These are phyloP conservation scores for Guaruba guarouba DNA, from an alignment of 2,113 vertebrate genomes.

Conservation along the genomic window DNA sequence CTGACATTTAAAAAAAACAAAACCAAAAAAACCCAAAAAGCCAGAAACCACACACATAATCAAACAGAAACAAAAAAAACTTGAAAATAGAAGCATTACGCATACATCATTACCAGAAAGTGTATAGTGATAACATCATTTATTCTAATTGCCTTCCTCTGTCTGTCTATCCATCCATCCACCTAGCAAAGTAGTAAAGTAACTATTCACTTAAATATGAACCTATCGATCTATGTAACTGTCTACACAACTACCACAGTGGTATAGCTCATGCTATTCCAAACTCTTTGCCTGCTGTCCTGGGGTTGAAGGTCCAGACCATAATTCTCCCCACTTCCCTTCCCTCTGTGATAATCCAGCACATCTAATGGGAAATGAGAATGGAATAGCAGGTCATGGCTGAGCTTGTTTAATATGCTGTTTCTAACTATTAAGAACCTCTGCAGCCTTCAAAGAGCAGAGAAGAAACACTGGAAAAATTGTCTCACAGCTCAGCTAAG, in stretches of 20 bases:
- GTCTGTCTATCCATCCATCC: too few relatives aligned
- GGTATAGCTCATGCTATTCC: neutral
- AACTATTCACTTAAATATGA: neutral
- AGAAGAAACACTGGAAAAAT: neutral
- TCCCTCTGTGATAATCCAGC: neutral
- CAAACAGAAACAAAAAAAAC: neutral
- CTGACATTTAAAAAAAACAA: neutral
- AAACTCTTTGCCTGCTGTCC: neutral
- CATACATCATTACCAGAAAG: neutral
- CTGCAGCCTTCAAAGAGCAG: neutral
- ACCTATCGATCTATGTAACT: neutral
- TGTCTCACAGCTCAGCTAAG: neutral
- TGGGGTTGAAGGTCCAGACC: neutral
- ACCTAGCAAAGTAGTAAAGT: neutral
- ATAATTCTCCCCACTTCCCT: too few relatives aligned
- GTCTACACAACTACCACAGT: neutral
- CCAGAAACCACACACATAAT: neutral
- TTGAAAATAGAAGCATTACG: neutral
- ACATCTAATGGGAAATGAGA: neutral
- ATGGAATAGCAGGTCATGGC: neutral
- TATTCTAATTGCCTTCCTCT: neutral
- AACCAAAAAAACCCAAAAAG: neutral
- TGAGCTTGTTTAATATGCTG: neutral
- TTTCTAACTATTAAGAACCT: neutral
- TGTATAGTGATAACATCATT: neutral